Percentiles rank a stretch among this genome's conserved stretches.
Conservation (phyloP, 2,888 invertebrate genomes). For the Epirrhoe tristata region DNA sequence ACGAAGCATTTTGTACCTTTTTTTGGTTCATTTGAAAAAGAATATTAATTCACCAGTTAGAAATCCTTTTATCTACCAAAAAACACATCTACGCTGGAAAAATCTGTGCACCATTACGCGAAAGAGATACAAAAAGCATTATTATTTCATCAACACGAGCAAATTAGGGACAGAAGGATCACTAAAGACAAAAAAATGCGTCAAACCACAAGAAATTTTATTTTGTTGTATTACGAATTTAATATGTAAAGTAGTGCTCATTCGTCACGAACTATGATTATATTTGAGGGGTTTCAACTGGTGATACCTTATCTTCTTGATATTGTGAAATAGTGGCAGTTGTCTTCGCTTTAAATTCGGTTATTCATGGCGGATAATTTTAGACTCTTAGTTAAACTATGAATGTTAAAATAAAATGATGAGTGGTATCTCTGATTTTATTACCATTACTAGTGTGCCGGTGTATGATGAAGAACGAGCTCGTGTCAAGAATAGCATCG, state of each 20-base stretch:
- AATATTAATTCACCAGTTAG: constrained; percentile 3
- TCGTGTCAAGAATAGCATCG: constrained; percentile 30
- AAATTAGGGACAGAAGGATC: not conserved
- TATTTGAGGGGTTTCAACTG: no score
- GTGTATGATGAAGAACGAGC: constrained; percentile 36
- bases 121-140: constrained; percentile 36
- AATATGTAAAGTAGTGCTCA: no score
- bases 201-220: not conserved
- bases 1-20: no score
- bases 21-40: not conserved
- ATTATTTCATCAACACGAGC: constrained; percentile 29
- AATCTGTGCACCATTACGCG: constrained; percentile 33
- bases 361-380: no score
- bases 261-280: no score
- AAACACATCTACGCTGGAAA: constrained; percentile 1
- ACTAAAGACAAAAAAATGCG: not conserved
- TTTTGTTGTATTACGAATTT: no score
- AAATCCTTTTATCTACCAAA: not conserved
- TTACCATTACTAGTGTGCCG: not conserved
- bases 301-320: no score
- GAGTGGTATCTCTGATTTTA: not conserved
- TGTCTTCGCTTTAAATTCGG: no score
- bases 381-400: no score
- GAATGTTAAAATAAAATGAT: no score
- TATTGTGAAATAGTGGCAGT: no score